phyloP scores from a whole-genome alignment of 2,113 vertebrate species.

The Gymnarchus niloticus region DNA sequence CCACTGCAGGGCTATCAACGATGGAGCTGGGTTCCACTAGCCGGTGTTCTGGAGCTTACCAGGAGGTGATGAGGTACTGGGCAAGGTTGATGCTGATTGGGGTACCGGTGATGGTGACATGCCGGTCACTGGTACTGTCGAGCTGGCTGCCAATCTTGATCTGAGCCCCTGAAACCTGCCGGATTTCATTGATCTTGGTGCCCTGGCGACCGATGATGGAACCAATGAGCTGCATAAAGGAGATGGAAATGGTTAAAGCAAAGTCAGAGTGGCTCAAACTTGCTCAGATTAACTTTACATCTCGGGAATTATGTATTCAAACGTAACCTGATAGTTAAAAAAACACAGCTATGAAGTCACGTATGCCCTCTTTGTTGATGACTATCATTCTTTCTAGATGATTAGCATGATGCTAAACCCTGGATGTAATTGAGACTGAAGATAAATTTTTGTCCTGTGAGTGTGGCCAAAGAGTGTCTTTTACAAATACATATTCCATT shows the following conservation, averaged over 20 bases:
- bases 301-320: neutral
- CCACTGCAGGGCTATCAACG: neutral
- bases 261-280: neutral
- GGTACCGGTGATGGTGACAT: constrained; percentile 84
- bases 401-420: neutral
- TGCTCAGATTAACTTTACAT: neutral
- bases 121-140: constrained; percentile 80
- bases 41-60: constrained; percentile 64
- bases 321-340: neutral
- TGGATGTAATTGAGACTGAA: neutral
- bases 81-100: constrained; percentile 87
- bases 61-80: constrained; percentile 91
- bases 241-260: neutral
- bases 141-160: constrained; percentile 94
- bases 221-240: constrained; percentile 74
- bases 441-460: neutral
- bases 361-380: neutral
- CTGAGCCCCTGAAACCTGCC: constrained; percentile 86
- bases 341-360: neutral
- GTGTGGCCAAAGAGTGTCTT: neutral
- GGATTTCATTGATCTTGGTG: constrained; percentile 88
- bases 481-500: neutral
- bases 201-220: constrained; percentile 92
- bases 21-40: neutral
- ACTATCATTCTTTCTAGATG: neutral